These are phyloP conservation scores for Phalloptychus januarius DNA, from an alignment of 2,797 vertebrate genomes.

Conservation along the genomic window DNA sequence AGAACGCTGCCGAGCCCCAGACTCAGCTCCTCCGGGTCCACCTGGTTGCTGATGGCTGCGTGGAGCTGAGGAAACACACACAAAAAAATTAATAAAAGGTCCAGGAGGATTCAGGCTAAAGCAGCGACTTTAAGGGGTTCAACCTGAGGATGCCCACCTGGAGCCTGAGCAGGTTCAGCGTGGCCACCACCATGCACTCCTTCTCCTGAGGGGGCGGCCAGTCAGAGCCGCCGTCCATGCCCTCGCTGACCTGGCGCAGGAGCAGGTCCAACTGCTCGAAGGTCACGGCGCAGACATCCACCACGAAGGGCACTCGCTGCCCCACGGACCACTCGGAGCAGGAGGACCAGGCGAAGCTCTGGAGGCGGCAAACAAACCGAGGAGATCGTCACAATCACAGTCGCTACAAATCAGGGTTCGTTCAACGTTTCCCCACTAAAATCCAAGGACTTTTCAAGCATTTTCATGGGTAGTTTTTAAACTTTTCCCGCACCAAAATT, in stretches of 20 bases:
- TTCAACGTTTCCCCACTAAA: too few relatives aligned
- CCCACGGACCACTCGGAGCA: constrained; percentile 98
- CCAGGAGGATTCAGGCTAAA: not conserved
- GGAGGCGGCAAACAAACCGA: constrained; percentile 9
- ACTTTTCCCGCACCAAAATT: too few relatives aligned
- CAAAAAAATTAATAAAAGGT: too few relatives aligned
- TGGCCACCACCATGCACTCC: constrained; percentile 96
- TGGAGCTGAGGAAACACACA: constrained; percentile 83
- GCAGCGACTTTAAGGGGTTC: not conserved
- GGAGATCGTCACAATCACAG: not conserved
- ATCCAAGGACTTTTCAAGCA: too few relatives aligned
- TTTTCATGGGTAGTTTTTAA: too few relatives aligned
- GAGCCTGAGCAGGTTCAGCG: constrained; percentile 92
- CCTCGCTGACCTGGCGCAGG: constrained; percentile 94
- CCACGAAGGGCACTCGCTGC: constrained; percentile 95
- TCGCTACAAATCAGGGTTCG: not conserved
- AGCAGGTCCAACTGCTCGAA: constrained; percentile 97
- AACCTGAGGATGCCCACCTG: constrained; percentile 81
- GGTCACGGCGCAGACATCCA: constrained; percentile 94
- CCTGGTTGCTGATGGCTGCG: constrained; percentile 96
- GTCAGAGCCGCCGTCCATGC: constrained; percentile 96
- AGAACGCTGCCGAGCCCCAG: constrained; percentile 91
- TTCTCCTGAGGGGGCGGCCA: constrained; percentile 98
- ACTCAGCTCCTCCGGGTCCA: constrained; percentile 93
- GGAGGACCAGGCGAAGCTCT: constrained; percentile 99